Base-by-base conservation (phyloP, 2,888 invertebrate genomes). In the Conus canariensis region DNA sequence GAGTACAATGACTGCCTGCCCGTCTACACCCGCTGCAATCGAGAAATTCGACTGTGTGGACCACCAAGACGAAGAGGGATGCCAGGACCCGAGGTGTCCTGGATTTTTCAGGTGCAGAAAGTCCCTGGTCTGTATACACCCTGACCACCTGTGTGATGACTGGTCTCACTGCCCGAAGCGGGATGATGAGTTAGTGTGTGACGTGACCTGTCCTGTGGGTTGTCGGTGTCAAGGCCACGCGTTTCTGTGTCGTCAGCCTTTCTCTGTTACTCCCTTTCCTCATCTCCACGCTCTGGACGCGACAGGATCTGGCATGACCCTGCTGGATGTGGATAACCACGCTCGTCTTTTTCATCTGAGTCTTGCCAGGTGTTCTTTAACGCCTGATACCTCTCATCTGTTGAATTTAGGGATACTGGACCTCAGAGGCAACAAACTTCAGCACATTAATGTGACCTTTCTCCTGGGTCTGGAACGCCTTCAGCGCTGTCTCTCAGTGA, bases 21-120 rank as follows among this genome's bases (percentile, higher is more conserved):
- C 9, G 77, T 77, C 77, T 77, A 77, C 77, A 77, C 77, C 7
- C 30, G 77, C 10, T 77, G 77, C 77, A 77, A 77, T n/a, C 14
- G 77, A 7, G 9, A 77, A 25, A 30, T 77, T 25, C 30, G 77
- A 77, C 30, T 77, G 77, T 77, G 4, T 77, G 7, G 77, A 77
- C 77, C 77, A 30, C 30, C 25, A 77, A 30, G 77, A 77, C 30
- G 77, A 77, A 77, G 77, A 77, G 25, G 77, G 30, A n/a, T 77
- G 77, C 25, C 25, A 77, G 77, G 25, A 77, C 16, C 8, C 25
- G 77, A 30, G 25, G 30, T 77, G 77, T 30, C 77, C 77, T 25
- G 77, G 77, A 77, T 77, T 77, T 30, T 77, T 77, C 77, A 77
- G 77, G 30, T 77, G 77, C 77, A 77, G 77, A 77, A 14, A 7